These are phyloP conservation scores for Toxotes lorentzi DNA, from an alignment of 2,797 vertebrate genomes.

Conservation along the genomic window DNA sequence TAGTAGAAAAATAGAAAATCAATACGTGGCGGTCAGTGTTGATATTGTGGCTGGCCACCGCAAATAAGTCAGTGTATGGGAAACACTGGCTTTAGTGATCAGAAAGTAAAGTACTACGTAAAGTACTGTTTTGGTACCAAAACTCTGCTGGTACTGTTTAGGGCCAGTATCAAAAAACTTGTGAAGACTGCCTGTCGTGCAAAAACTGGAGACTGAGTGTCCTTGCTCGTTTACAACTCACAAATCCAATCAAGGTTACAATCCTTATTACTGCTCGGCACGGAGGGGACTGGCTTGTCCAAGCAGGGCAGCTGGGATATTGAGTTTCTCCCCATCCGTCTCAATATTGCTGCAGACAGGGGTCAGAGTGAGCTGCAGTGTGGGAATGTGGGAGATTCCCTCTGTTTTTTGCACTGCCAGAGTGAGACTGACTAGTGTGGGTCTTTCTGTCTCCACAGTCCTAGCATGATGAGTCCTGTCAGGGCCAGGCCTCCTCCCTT, in stretches of 20 bases:
- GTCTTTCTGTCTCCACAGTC: slow-evolving; percentile 58
- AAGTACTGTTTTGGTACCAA: neutral
- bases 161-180: neutral
- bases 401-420: slow-evolving; percentile 39
- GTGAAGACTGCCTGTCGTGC: neutral
- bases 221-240: slow-evolving; percentile 38
- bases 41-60: too few species aligned
- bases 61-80: neutral
- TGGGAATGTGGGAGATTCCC: slow-evolving; percentile 60
- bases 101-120: neutral
- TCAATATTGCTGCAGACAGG: slow-evolving; percentile 45
- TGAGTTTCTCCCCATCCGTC: slow-evolving; percentile 66
- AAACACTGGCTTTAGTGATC: neutral
- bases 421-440: slow-evolving; percentile 53
- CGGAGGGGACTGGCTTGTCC: slow-evolving; percentile 37
- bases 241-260: slow-evolving; percentile 65
- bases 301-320: slow-evolving; percentile 60
- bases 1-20: too few species aligned
- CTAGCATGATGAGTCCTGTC: slow-evolving; percentile 81
- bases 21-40: too few species aligned
- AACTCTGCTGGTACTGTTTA: neutral
- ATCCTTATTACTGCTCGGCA: slow-evolving; percentile 56
- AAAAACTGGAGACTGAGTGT: slow-evolving; percentile 40
- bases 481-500: slow-evolving; percentile 56
- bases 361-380: slow-evolving; percentile 51